These are phyloP conservation scores for Hyposoter dolosus DNA, from an alignment of 2,888 invertebrate genomes.

Conservation along the genomic window DNA sequence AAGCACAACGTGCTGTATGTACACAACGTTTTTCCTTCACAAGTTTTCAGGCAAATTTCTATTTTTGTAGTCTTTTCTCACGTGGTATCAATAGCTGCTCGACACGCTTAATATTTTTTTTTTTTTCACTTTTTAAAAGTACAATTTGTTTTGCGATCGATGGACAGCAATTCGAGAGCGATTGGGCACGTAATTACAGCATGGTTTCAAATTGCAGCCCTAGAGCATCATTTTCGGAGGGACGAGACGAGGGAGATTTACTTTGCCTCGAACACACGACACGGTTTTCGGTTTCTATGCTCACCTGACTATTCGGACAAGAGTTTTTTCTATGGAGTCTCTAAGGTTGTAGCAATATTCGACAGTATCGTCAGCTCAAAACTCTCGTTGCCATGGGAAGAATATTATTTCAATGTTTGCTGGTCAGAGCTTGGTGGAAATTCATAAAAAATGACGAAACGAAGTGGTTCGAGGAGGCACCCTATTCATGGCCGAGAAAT, in stretches of 20 bases:
- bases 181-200: not conserved
- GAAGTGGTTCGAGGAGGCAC: not conserved
- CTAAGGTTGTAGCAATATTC: not conserved
- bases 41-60: not conserved
- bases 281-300: not conserved
- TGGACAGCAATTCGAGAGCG: not conserved
- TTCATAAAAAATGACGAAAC: not conserved
- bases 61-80: not conserved
- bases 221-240: not conserved
- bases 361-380: not conserved
- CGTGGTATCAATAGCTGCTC: not conserved
- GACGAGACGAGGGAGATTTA: not conserved
- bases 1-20: not conserved
- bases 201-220: not conserved
- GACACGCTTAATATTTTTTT: too few species aligned
- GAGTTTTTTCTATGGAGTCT: not conserved
- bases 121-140: not conserved
- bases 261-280: not conserved
- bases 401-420: not conserved
- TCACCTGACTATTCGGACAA: not conserved
- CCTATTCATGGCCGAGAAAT: not conserved
- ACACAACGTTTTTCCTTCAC: not conserved
- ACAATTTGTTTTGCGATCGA: conserved; percentile 10
- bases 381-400: too few species aligned
- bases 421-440: not conserved